Conservation (phyloP, 1,140 invertebrate genomes). For the Brachionus koreanus region DNA sequence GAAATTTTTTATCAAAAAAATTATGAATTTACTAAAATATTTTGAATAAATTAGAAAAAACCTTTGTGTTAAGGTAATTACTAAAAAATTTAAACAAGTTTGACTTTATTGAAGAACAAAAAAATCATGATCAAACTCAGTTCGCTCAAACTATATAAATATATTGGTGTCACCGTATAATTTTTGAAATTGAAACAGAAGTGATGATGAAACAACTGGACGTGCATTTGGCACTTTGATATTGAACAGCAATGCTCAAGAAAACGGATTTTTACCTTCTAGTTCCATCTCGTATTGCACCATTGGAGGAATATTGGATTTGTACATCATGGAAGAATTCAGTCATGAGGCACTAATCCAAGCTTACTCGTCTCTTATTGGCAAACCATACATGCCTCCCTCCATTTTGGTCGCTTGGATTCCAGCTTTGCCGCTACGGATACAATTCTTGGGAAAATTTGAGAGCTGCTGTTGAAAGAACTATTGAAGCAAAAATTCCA, state of each 20-base stretch:
- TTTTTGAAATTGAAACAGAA: no score
- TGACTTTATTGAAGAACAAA: no score
- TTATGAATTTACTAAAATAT: no score
- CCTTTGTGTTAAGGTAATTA: no score
- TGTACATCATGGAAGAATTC: slow-evolving; percentile 61
- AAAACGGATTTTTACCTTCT: slow-evolving; percentile 46
- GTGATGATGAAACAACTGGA: slow-evolving; percentile 59
- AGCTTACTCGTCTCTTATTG: slow-evolving; percentile 51
- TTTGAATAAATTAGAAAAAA: no score
- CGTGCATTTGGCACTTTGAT: slow-evolving; percentile 56
- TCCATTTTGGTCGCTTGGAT: slow-evolving; percentile 62
- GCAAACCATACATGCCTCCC: slow-evolving; percentile 59
- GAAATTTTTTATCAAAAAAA: no score
- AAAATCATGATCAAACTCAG: no score
- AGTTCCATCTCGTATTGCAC: slow-evolving; percentile 53
- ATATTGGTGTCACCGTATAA: no score
- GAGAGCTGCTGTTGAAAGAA: slow-evolving; percentile 15
- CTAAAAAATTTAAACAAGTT: no score
- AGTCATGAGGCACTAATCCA: slow-evolving; percentile 55
- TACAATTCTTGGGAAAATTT: slow-evolving; percentile 50
- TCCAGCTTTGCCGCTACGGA: slow-evolving; percentile 60
- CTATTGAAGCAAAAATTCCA: slow-evolving; percentile 17
- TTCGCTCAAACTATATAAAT: no score
- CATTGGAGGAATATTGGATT: slow-evolving; percentile 57
- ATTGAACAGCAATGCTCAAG: slow-evolving; percentile 54